These are phyloP conservation scores for Tribolium freemani DNA, from an alignment of 2,888 invertebrate species.

Conservation along the genomic window DNA sequence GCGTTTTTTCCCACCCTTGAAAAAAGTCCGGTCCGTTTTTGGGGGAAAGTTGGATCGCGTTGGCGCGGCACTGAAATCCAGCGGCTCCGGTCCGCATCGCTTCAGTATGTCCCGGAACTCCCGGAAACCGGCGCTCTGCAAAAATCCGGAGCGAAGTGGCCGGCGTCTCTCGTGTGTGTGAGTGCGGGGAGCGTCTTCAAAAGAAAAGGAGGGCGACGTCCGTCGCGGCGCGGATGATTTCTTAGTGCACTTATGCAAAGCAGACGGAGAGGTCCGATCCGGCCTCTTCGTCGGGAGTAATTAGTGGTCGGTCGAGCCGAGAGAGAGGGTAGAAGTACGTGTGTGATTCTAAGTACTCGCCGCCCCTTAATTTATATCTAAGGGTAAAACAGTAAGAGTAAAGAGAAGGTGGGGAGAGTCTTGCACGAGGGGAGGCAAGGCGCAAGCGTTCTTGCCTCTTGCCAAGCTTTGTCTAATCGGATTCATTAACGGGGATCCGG, in stretches of 20 bases:
- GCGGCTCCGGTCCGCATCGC: conserved; percentile 41
- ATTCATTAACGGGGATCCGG: conserved; percentile 73
- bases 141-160: conserved; percentile 9
- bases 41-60: conserved; percentile 36
- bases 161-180: not conserved
- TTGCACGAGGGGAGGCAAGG: conserved; percentile 62
- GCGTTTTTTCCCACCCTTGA: not conserved
- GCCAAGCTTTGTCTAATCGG: conserved; percentile 72
- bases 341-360: conserved; percentile 69
- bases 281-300: conserved; percentile 64
- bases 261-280: conserved; percentile 47
- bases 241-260: conserved; percentile 68
- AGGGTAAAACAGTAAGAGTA: conserved; percentile 69
- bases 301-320: conserved; percentile 66
- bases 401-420: conserved; percentile 59
- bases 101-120: conserved; percentile 43
- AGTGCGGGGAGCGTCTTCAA: conserved; percentile 9
- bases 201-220: conserved; percentile 61
- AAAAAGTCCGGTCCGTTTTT: not conserved
- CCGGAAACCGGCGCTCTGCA: conserved; percentile 34
- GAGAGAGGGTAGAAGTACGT: conserved; percentile 64
- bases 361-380: conserved; percentile 70
- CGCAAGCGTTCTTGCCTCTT: conserved; percentile 69
- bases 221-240: conserved; percentile 56
- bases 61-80: conserved; percentile 41